Evolutionary conservation across 2,888 invertebrate genomes (phyloP).

Genomic region (Brachypterus glaber): DNA sequence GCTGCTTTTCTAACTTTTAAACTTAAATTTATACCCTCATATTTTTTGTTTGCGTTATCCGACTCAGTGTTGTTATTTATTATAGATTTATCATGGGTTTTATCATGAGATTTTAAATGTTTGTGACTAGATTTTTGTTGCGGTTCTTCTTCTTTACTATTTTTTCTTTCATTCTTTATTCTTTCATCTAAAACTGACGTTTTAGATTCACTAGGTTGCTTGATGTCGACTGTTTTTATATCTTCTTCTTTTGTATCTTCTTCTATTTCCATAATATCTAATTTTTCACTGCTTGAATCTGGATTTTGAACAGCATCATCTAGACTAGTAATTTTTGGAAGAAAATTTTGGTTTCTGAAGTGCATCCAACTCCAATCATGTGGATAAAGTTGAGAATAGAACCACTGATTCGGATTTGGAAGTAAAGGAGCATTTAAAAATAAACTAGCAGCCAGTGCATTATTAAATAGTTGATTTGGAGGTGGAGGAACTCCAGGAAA

Average conservation of each 20-base stretch:
- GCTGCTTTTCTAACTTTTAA: slow-evolving; percentile 34
- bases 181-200: slow-evolving; percentile 2
- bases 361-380: slow-evolving; percentile 62
- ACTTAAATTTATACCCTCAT: slow-evolving; percentile 37
- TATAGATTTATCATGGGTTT: not conserved
- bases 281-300: slow-evolving; percentile 29
- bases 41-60: slow-evolving; percentile 11
- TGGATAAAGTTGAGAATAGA: slow-evolving; percentile 67
- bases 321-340: not conserved
- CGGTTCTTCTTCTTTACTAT: not conserved
- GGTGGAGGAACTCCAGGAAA: slow-evolving; percentile 36
- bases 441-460: slow-evolving; percentile 57
- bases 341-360: slow-evolving; percentile 32
- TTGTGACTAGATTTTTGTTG: too few species aligned
- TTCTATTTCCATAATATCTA: slow-evolving; percentile 29
- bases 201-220: not conserved
- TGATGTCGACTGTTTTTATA: slow-evolving; percentile 8
- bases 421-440: slow-evolving; percentile 66
- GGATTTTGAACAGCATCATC: slow-evolving; percentile 24
- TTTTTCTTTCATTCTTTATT: slow-evolving; percentile 6
- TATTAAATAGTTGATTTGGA: slow-evolving; percentile 43
- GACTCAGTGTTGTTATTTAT: slow-evolving; percentile 4
- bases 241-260: slow-evolving; percentile 24
- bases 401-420: slow-evolving; percentile 69
- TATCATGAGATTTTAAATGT: not conserved